Evolutionary conservation across 2,888 invertebrate species (phyloP).

Genomic region (Pristionchus mayeri): DNA sequence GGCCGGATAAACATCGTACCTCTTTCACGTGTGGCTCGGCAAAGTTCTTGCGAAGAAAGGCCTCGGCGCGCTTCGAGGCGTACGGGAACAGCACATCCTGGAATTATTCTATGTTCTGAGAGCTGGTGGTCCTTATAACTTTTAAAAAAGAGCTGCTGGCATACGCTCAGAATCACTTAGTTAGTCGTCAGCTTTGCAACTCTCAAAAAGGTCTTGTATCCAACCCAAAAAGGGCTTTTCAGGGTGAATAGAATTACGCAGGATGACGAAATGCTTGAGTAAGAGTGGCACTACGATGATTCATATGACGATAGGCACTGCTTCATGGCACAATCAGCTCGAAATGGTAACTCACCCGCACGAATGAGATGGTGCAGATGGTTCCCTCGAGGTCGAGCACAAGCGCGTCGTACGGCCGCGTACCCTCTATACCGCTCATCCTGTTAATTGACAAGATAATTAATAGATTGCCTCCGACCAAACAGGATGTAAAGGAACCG

Average conservation of each 20-base stretch:
- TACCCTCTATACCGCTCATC: constrained; percentile 29
- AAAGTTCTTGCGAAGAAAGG: background rate
- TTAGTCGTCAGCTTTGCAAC: no score
- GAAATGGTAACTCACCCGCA: constrained; percentile 6
- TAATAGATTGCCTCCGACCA: no score
- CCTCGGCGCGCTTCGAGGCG: constrained; percentile 10
- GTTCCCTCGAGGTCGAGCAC: constrained; percentile 48
- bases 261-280: no score
- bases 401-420: constrained; percentile 27
- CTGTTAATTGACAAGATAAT: background rate
- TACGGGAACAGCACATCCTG: constrained; percentile 49
- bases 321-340: background rate
- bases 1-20: background rate
- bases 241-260: no score
- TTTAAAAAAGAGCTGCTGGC: no score
- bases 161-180: no score
- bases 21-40: background rate
- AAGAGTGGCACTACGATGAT: background rate
- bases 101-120: no score
- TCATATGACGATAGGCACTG: no score
- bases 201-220: no score
- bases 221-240: no score
- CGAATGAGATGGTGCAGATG: constrained; percentile 49
- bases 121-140: no score
- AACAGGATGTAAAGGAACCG: no score